phyloP scores from a whole-genome alignment of 2,888 invertebrate species.

The Epistrophe grossulariae region DNA sequence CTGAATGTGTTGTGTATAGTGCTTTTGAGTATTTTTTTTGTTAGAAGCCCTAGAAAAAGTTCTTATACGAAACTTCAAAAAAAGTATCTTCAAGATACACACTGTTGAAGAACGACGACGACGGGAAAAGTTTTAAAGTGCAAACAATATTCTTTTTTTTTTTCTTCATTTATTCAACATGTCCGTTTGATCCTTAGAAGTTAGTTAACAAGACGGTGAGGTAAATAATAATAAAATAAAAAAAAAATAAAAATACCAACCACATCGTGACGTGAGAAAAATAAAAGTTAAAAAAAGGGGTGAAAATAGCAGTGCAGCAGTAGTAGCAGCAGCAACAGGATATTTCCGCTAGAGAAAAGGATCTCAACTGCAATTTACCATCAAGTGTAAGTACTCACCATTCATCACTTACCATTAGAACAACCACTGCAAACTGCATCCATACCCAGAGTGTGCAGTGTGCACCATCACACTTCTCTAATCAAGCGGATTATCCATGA shows the following conservation, averaged over 20 bases:
- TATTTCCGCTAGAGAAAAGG: slow-evolving; percentile 66
- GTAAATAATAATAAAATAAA: slow-evolving; percentile 29
- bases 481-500: slow-evolving; percentile 75
- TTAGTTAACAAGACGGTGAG: slow-evolving; percentile 54
- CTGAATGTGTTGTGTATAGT: slow-evolving; percentile 27
- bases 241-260: slow-evolving; percentile 34
- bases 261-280: slow-evolving; percentile 56
- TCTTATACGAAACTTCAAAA: slow-evolving; percentile 37
- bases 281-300: background rate
- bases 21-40: slow-evolving; percentile 40
- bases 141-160: slow-evolving; percentile 57
- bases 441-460: background rate
- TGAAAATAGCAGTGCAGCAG: background rate
- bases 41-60: slow-evolving; percentile 47
- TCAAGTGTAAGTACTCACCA: slow-evolving; percentile 75
- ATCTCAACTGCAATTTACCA: slow-evolving; percentile 73
- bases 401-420: slow-evolving; percentile 72
- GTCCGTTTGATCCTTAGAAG: slow-evolving; percentile 60
- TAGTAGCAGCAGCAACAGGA: slow-evolving; percentile 59
- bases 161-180: slow-evolving; percentile 20
- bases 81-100: slow-evolving; percentile 60
- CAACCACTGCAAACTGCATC: slow-evolving; percentile 18
- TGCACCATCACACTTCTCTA: slow-evolving; percentile 65
- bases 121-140: slow-evolving; percentile 71
- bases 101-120: slow-evolving; percentile 27